Percentiles rank a stretch among this genome's conserved stretches.
Conservation (phyloP, 2,113 vertebrate species). For the Balaenoptera acutorostrata region DNA sequence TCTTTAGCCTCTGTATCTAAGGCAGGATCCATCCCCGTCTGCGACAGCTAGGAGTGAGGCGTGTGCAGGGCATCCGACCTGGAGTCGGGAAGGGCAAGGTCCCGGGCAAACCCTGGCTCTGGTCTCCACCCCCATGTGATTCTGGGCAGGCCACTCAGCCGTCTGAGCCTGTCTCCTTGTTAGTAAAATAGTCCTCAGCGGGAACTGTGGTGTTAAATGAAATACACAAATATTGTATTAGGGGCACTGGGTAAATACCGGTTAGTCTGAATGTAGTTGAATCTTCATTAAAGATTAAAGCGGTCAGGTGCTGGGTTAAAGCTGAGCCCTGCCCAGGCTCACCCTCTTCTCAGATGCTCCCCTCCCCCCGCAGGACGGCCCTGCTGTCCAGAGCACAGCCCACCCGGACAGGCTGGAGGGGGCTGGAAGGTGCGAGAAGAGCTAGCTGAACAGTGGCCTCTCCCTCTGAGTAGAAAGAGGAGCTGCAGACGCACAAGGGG, state of each 20-base stretch:
- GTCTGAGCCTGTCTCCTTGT: background rate
- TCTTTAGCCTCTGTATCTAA: background rate
- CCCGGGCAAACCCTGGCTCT: background rate
- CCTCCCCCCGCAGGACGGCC: background rate
- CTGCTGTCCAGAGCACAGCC: too few species aligned
- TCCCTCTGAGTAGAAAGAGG: background rate
- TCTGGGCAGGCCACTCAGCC: background rate
- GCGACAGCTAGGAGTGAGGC: rapidly evolving
- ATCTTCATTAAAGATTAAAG: background rate
- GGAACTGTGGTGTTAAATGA: background rate
- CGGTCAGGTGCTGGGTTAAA: background rate
- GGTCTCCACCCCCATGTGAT: background rate
- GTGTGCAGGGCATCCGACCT: background rate
- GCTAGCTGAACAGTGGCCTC: background rate
- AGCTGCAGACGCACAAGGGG: too few species aligned
- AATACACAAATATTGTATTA: rapidly evolving
- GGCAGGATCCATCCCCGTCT: background rate
- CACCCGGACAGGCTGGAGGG: background rate
- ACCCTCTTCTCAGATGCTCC: rapidly evolving
- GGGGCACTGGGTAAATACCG: background rate
- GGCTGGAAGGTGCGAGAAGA: background rate
- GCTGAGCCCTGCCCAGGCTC: background rate
- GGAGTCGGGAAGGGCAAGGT: background rate
- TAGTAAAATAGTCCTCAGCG: background rate
- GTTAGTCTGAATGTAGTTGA: background rate